Evolutionary conservation across 1,140 invertebrate genomes (phyloP).

Genomic region (Oryzaephilus surinamensis): DNA sequence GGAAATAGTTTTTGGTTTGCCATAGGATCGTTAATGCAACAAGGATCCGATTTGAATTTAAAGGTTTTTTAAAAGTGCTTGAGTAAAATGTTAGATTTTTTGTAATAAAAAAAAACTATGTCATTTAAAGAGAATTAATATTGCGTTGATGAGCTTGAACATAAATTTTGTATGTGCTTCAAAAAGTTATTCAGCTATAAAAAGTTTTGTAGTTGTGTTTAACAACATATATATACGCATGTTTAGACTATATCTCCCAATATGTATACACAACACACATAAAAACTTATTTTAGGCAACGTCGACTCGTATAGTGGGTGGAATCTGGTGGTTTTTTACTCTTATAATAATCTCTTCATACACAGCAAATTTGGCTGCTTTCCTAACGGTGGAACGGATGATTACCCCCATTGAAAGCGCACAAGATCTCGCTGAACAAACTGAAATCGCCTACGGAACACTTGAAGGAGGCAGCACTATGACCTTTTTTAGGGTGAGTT

Average conservation of each 20-base stretch:
- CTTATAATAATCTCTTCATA: slow-evolving; percentile 83
- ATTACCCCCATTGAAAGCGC: slow-evolving; percentile 77
- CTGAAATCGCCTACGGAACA: slow-evolving; percentile 73
- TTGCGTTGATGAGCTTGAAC: no score
- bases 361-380: slow-evolving; percentile 80
- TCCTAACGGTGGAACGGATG: slow-evolving; percentile 78
- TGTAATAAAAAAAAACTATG: no score
- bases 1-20: slow-evolving; percentile 72
- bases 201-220: no score
- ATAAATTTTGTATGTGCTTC: no score
- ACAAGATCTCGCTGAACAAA: slow-evolving; percentile 74
- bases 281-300: slow-evolving; percentile 45
- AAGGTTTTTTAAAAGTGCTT: no score
- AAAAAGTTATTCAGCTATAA: no score
- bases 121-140: no score
- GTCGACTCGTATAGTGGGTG: slow-evolving; percentile 62
- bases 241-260: no score
- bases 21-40: slow-evolving; percentile 74
- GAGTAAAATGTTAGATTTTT: no score
- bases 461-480: slow-evolving; percentile 67
- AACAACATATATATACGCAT: no score
- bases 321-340: slow-evolving; percentile 86
- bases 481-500: slow-evolving; percentile 72
- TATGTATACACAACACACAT: no score
- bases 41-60: slow-evolving; percentile 65